Evolutionary conservation across 92 coral and sea anemone genomes (phyloP).

Genomic region (Pocillopora grandis): DNA sequence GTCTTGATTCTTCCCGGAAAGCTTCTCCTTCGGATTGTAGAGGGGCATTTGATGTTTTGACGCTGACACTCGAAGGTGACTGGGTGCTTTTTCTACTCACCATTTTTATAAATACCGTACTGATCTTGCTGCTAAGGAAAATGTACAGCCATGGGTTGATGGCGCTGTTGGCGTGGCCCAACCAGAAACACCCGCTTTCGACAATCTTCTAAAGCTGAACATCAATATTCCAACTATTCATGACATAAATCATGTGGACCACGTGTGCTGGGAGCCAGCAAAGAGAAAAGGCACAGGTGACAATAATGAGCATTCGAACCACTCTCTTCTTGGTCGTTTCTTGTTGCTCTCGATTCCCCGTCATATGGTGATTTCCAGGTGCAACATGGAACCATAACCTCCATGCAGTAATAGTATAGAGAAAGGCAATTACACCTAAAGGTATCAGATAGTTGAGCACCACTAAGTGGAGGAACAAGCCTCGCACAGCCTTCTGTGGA

Average conservation of each 20-base stretch:
- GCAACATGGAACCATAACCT: constrained; percentile 13
- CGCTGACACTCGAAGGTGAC: too few relatives aligned
- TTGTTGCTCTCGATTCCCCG: neutral
- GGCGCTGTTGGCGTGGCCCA: constrained; percentile 58
- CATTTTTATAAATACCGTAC: constrained; percentile 33
- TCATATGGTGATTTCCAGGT: neutral
- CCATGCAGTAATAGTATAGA: constrained; percentile 1
- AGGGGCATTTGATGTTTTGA: too few relatives aligned
- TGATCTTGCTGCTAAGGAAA: constrained; percentile 49
- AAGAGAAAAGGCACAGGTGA: neutral
- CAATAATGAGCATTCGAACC: constrained; percentile 10
- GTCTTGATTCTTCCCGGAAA: too few relatives aligned
- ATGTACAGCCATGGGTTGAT: constrained; percentile 67
- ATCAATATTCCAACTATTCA: too few relatives aligned
- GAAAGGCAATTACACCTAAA: neutral
- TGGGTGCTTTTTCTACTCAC: neutral
- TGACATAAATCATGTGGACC: constrained; percentile 16
- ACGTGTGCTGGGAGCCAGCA: constrained; percentile 36
- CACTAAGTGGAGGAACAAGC: neutral
- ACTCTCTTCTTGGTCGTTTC: neutral
- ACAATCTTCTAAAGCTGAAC: neutral
- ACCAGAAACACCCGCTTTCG: constrained; percentile 33
- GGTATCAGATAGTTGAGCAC: constrained; percentile 7
- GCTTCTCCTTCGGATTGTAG: too few relatives aligned
- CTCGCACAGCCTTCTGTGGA: neutral